phyloP scores from a whole-genome alignment of 1,140 invertebrate genomes.

The Bacillus rossius region DNA sequence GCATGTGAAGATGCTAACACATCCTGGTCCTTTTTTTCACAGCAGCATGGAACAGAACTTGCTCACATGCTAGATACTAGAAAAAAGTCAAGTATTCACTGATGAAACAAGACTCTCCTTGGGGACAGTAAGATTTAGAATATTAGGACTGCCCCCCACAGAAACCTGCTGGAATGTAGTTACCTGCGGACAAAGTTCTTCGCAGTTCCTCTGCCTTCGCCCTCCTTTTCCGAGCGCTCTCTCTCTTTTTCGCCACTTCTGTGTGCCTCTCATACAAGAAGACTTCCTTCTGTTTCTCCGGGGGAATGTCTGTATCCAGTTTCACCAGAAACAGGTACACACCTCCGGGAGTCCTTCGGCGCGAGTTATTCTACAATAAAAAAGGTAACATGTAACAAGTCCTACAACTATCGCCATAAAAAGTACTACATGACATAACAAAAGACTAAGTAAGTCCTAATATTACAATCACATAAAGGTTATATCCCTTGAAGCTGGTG shows the following conservation, averaged over 20 bases:
- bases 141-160: too few relatives aligned
- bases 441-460: neutral
- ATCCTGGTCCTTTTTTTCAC: too few relatives aligned
- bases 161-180: too few relatives aligned
- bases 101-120: too few relatives aligned
- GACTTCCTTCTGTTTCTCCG: slow-evolving; percentile 61
- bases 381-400: slow-evolving; percentile 18
- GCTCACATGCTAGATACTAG: too few relatives aligned
- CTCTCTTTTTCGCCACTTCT: neutral
- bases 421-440: slow-evolving; percentile 2
- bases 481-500: too few relatives aligned
- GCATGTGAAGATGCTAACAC: too few relatives aligned
- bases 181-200: slow-evolving; percentile 3
- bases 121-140: too few relatives aligned
- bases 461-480: neutral
- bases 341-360: slow-evolving; percentile 76
- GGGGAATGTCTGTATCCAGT: slow-evolving; percentile 60
- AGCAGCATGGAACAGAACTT: too few relatives aligned
- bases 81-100: too few relatives aligned
- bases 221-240: neutral
- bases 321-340: slow-evolving; percentile 77
- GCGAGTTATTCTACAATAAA: slow-evolving; percentile 61
- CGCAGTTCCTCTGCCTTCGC: slow-evolving; percentile 1
- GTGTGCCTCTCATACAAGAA: slow-evolving; percentile 60
- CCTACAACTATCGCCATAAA: neutral